Base-by-base conservation (phyloP, 1,140 invertebrate species). In the Mycetomoellerius zeteki region DNA sequence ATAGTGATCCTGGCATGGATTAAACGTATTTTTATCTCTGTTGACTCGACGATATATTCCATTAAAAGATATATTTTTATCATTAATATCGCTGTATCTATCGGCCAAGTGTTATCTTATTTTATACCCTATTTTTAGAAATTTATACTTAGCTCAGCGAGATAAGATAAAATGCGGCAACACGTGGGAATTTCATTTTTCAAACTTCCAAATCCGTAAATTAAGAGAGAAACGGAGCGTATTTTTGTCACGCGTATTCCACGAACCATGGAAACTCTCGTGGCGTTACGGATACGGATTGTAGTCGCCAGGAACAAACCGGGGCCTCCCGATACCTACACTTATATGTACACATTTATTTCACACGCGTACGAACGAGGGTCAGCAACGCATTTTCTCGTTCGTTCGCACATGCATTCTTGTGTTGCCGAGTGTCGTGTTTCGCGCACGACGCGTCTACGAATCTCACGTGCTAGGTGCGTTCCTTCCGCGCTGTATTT, bases 381-480 rank as follows among this genome's bases (percentile, higher is more conserved):
- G 30, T 80, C 30, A 14, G 77, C 43, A 27, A 47, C 24, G 67
- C 80, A 67, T 84, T 84, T 73, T 84, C 69, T 21, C 76, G 58
- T 64, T 50, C 65, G 14, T 65, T 82, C 54, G 67, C 80, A 73
- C 80, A 67, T 73, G 67, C 52, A 47, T 16, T 82, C 80, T 82
- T 67, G 80, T 10, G 54, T 82, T 30, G 33, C 73, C 24, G 47
- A 6, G 82, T 65, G 58, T 62, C 64, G 27, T 24, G 56, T 71
- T 43, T 60, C 76, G 75, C 60, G 27, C 50, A 33, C 30, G 50
- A 75, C 72, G 78, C 85, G 30, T 86, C 78, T 71, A 56, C 33
- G 43, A 21, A 73, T 72, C 30, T 52, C 77, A 54, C 76, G 77
- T 47, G 80, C 80, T 62, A 47, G 19, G 52, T 47, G 37, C 65